A percentile compares a stretch with the other conserved stretches of the same genome.
Conservation (phyloP, 2,888 invertebrate species). For the Blastobasis lacticolella region DNA sequence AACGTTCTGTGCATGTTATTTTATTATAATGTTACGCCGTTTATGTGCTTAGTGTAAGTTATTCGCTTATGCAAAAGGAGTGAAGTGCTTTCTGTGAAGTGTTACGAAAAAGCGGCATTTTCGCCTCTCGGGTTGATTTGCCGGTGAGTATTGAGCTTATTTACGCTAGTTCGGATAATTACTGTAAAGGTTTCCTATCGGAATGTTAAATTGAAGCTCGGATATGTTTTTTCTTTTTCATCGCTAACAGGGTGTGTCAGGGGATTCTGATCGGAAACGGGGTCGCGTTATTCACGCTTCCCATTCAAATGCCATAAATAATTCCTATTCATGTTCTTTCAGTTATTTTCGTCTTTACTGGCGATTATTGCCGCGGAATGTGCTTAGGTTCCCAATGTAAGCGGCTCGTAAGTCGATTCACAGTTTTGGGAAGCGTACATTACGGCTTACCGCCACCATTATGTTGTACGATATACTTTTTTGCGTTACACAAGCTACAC, state of each 20-base stretch:
- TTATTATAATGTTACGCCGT: slow-evolving; percentile 53
- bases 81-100: slow-evolving; percentile 42
- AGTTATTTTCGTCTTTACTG: no score
- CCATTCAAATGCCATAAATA: no score
- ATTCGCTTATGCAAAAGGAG: slow-evolving; percentile 42
- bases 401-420: no score
- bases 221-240: slow-evolving; percentile 20
- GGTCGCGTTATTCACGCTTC: slow-evolving; percentile 41
- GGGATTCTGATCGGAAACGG: slow-evolving; percentile 18
- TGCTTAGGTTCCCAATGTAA: not conserved
- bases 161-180: no score
- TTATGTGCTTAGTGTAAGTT: slow-evolving; percentile 65
- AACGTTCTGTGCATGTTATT: slow-evolving; percentile 56
- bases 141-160: slow-evolving; percentile 49
- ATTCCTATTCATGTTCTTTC: no score
- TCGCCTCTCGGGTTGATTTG: slow-evolving; percentile 42
- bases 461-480: no score
- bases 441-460: no score
- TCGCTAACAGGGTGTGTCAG: slow-evolving; percentile 59
- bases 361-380: no score
- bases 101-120: slow-evolving; percentile 36
- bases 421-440: no score
- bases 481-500: no score
- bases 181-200: slow-evolving; percentile 33
- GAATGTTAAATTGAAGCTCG: slow-evolving; percentile 21